Evolutionary conservation across 1,140 invertebrate genomes (phyloP), one percentile per base, ranked within the genome.

Genomic region (Globodera rostochiensis): DNA sequence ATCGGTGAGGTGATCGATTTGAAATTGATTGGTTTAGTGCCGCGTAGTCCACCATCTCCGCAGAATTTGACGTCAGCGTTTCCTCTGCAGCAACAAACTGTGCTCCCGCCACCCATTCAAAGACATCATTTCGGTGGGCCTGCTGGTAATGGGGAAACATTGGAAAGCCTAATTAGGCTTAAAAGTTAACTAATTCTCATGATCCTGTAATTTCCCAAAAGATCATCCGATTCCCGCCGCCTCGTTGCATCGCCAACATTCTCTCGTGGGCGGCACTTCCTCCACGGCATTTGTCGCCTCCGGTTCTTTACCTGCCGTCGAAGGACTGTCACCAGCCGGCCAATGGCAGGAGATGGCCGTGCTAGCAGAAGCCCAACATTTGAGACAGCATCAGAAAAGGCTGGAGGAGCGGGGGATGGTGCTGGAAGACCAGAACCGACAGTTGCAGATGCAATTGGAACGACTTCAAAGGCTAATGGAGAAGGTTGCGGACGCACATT

Each of bases 341-440:
- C 64, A 76, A 46, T 66, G 82, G 15, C 66, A 74, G 15, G 74
- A 83, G n/a, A 69, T 73, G 74, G 49, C 47, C 25, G 83, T 84
- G n/a, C 73, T 83, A 36, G 66, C 73, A 4, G 86, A 87, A 57
- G 84, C 86, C 9, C 78, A 82, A 15, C 82, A 85, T 19, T 77
- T 88, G 25, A 77, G 87, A 13, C 74, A 88, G 4, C 87, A 88
- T 79, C 87, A 88, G 75, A 80, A 90, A 77, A 80, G 85, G 15
- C 71, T 88, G 8, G 87, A 88, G 78, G 82, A 90, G 67, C 64
- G 87, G 13, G 86, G 86, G 11, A 64, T 81, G 36, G 85, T 89
- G 53, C 74, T 88, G n/a, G 88, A 90, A 60, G 88, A 90, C 25
- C 87, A 88, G 73, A 88, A 88, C 80, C 78, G 82, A 80, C 87